Evolutionary conservation across 2,888 invertebrate genomes (phyloP).

Genomic region (Mallateleia sp.): DNA sequence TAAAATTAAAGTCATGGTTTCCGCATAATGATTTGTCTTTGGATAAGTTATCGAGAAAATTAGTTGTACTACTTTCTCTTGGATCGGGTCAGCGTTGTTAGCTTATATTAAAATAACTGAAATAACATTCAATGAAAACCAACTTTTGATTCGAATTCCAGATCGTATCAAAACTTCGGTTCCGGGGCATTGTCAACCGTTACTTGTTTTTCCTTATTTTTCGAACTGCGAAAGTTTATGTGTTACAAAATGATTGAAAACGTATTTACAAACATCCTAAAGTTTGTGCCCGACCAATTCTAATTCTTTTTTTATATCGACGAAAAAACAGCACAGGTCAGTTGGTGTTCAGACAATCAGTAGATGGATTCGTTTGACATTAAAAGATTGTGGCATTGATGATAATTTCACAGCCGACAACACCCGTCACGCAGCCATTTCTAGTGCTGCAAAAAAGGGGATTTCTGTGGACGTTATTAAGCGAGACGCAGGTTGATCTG

Average conservation of each 20-base stretch:
- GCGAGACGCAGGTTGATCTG: constrained; percentile 48
- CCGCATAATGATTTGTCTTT: constrained; percentile 7
- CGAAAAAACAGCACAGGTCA: constrained; percentile 31
- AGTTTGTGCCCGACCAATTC: not conserved
- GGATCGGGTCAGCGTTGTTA: constrained; percentile 75
- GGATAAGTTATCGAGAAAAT: constrained; percentile 49
- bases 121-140: not conserved
- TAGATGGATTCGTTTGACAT: constrained; percentile 43
- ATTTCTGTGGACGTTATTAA: constrained; percentile 47
- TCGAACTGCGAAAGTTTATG: constrained; percentile 49
- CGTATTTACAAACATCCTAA: constrained; percentile 31
- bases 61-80: constrained; percentile 68
- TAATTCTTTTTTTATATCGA: constrained; percentile 52
- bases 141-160: constrained; percentile 46
- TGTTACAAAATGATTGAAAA: not conserved
- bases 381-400: constrained; percentile 20
- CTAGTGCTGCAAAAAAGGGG: constrained; percentile 41
- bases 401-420: constrained; percentile 35
- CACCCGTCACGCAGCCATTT: constrained; percentile 66
- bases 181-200: constrained; percentile 40
- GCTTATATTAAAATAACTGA: too few relatives aligned
- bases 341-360: constrained; percentile 47
- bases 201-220: constrained; percentile 43
- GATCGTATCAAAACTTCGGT: constrained; percentile 51
- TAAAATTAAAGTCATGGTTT: constrained; percentile 46